Percentiles rank a stretch among this genome's conserved stretches.
phyloP scores from a whole-genome alignment of 2,888 invertebrate genomes.

The Mimachlamys varia region DNA sequence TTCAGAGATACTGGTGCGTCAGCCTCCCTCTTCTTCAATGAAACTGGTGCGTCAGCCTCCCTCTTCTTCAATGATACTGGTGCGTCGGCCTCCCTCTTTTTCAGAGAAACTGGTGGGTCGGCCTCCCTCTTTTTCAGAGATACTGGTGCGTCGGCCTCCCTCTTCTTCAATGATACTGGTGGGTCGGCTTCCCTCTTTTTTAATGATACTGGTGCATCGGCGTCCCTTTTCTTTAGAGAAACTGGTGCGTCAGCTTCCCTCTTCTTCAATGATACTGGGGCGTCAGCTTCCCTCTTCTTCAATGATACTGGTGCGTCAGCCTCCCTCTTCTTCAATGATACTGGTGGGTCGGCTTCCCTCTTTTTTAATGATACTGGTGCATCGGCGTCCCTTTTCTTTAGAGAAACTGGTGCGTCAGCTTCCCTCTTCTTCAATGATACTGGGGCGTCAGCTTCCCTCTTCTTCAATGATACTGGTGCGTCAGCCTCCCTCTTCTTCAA shows the following conservation, averaged over 20 bases:
- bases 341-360: no score
- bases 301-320: no score
- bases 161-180: background rate
- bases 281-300: background rate
- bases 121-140: background rate
- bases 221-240: background rate
- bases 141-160: background rate
- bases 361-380: background rate
- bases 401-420: background rate
- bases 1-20: no score
- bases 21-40: no score
- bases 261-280: background rate
- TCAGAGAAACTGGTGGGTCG: no score
- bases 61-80: no score
- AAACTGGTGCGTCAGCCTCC: no score
- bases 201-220: background rate
- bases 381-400: background rate
- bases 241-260: background rate
- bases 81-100: no score
- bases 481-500: no score
- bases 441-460: background rate
- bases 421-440: background rate
- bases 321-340: no score
- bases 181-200: no score
- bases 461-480: background rate